Conservation (phyloP, 2,888 invertebrate species). For the Drosophila imparisetae region DNA sequence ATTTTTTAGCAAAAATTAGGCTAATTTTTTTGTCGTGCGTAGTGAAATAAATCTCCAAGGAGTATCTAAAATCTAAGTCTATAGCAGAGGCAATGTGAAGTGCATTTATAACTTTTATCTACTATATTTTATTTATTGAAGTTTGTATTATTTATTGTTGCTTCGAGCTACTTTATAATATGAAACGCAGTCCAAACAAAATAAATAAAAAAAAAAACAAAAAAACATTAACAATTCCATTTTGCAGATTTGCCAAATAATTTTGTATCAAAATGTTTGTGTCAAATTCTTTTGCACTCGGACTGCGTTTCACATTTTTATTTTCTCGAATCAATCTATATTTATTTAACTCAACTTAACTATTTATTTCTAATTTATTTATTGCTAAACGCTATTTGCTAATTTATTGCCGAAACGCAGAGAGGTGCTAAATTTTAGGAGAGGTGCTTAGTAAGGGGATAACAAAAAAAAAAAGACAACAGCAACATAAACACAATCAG, state of each 20-base stretch:
- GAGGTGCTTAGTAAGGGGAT: conserved; percentile 50
- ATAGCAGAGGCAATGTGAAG: conserved; percentile 57
- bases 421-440: conserved; percentile 70
- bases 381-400: conserved; percentile 51
- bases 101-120: conserved; percentile 69
- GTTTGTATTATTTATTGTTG: conserved; percentile 56
- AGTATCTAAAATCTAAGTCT: conserved; percentile 67
- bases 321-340: conserved; percentile 42
- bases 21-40: conserved; percentile 48
- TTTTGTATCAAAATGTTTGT: conserved; percentile 84
- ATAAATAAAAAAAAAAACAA: not conserved
- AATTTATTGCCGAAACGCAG: conserved; percentile 52
- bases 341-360: conserved; percentile 55
- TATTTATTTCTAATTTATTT: conserved; percentile 59
- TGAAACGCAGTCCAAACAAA: conserved; percentile 20
- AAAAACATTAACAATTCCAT: conserved; percentile 10
- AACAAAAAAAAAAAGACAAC: not conserved
- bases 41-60: conserved; percentile 50
- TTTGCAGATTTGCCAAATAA: conserved; percentile 74
- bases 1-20: conserved; percentile 59
- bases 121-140: conserved; percentile 56
- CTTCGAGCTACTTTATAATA: conserved; percentile 45
- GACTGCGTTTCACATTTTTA: conserved; percentile 35
- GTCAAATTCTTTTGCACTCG: conserved; percentile 57
- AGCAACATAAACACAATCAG: conserved; percentile 33